Evolutionary conservation across 1,140 invertebrate species (phyloP), one percentile per base, ranked within the genome.

Genomic region (Drosophila lowei): DNA sequence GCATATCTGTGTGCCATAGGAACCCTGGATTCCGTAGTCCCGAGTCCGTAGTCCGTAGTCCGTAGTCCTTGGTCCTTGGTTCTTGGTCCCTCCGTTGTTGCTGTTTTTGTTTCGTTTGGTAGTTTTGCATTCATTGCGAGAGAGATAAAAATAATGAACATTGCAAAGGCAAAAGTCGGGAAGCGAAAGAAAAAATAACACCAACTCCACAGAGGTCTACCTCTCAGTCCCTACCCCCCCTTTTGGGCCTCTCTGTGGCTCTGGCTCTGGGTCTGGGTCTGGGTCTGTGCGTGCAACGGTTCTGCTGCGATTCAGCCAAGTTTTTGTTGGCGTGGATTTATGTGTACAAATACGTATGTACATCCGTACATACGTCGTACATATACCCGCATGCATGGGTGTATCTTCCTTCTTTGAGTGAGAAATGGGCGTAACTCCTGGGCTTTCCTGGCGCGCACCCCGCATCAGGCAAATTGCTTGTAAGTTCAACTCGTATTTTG

Each of bases 91-190:
- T n/a, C 21, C 62, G 57, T n/a, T 30, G 38, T 43, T 73, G 21
- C 56, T 57, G 55, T 46, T 64, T 86, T 85, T 86, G 79, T 83
- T 83, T 77, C 58, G 80, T 84, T 85, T 80, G 50, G 60, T 80
- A 86, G 81, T 85, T 85, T 85, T 50, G 83, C 83, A 86, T 86
- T 88, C 83, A 88, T 88, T 88, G 83, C 83, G 61, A 86, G 68
- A 86, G 79, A 88, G 83, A 88, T 88, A 88, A 88, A 88, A 88
- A 86, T 86, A 88, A 88, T 88, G 83, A 88, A 88, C 83, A 88
- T 85, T 86, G 73, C 81, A 86, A 85, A 85, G 83, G 83, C 77
- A 85, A 85, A 77, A 86, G 77, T 85, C 81, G 75, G 66, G 41
- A 74, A 56, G 49, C 70, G 54, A 62, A 68, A 75, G 61, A 71